Conservation (phyloP, 2,113 vertebrate genomes). For the Excalfactoria chinensis region DNA sequence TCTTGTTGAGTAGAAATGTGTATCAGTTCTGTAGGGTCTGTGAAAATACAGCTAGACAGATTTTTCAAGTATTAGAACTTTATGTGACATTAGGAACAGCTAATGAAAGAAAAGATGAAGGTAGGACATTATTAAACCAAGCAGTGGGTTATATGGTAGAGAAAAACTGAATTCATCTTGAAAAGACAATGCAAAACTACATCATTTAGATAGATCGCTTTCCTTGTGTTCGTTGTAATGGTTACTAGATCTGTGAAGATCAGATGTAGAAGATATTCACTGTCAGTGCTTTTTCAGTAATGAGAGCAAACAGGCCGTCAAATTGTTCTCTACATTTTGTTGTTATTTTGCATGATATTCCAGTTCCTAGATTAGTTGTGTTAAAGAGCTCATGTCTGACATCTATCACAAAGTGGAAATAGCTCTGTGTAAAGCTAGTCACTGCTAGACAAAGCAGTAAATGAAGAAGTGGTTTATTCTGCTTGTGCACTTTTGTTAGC, state of each 20-base stretch:
- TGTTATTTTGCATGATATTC: background rate
- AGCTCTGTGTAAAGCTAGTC: background rate
- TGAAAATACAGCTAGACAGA: background rate
- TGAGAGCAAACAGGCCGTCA: background rate
- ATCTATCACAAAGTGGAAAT: background rate
- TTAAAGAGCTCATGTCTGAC: background rate
- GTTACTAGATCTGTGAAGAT: background rate
- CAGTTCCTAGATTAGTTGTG: background rate
- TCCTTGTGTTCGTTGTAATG: background rate
- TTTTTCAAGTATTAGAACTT: background rate
- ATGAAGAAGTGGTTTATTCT: background rate
- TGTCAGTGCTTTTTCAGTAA: background rate
- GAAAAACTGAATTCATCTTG: background rate
- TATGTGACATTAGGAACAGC: background rate
- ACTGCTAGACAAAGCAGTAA: background rate
- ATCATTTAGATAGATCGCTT: background rate
- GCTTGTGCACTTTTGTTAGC: background rate
- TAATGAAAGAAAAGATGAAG: background rate
- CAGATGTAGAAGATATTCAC: background rate
- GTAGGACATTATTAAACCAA: background rate
- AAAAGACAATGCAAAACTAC: background rate
- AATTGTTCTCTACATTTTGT: background rate
- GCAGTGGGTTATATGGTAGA: background rate
- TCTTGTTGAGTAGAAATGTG: background rate
- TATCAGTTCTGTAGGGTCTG: background rate